Conservation (phyloP, 2,797 vertebrate species). For the Anguilla obscura region DNA sequence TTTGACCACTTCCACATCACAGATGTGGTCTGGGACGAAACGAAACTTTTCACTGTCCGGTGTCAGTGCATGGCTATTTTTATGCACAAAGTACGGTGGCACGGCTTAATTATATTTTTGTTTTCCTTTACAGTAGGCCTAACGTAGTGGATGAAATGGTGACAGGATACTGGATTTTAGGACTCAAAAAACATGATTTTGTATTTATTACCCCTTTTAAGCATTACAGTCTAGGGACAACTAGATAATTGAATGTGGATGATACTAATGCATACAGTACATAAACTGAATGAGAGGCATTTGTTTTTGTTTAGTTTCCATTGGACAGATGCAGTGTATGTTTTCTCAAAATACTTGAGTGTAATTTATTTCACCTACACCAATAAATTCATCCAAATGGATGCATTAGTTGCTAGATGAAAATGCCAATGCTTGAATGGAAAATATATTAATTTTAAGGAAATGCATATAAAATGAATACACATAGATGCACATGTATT, state of each 20-base stretch:
- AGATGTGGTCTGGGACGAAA: no score
- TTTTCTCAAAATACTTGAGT: neutral
- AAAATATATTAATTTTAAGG: neutral
- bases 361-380: neutral
- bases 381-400: neutral
- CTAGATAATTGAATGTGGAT: slow-evolving; percentile 24
- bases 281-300: neutral
- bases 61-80: no score
- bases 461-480: neutral
- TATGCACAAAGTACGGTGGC: no score
- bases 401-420: neutral
- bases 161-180: no score
- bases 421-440: neutral
- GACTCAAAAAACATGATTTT: no score
- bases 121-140: neutral
- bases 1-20: no score
- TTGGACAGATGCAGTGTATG: neutral
- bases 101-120: no score
- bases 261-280: neutral
- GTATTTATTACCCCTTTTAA: neutral
- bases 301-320: neutral
- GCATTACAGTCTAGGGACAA: slow-evolving; percentile 10
- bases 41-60: no score
- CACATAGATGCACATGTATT: neutral
- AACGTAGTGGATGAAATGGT: no score